A percentile compares a stretch with the other conserved stretches of the same genome.
These are phyloP conservation scores for Calliopum simillimum DNA, from an alignment of 2,888 invertebrate species.

Conservation along the genomic window DNA sequence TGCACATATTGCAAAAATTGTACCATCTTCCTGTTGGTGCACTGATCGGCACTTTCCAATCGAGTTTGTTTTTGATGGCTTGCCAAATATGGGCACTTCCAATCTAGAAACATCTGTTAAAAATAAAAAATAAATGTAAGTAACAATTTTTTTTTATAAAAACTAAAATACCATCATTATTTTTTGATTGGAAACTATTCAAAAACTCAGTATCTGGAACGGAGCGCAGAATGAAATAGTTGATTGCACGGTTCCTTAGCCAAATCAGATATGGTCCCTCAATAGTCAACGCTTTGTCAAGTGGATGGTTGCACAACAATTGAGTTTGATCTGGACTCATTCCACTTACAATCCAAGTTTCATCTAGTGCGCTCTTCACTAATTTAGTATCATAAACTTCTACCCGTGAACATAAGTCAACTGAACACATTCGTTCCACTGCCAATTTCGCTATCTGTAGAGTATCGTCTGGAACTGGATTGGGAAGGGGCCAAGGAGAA, in stretches of 20 bases:
- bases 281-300: conserved; percentile 77
- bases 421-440: conserved; percentile 83
- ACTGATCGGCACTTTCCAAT: conserved; percentile 73
- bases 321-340: conserved; percentile 82
- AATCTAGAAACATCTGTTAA: conserved; percentile 81
- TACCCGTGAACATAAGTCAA: conserved; percentile 80
- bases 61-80: conserved; percentile 64
- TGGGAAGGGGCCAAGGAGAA: conserved; percentile 87
- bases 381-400: conserved; percentile 76
- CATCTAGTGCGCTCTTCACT: conserved; percentile 81
- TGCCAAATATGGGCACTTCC: conserved; percentile 71
- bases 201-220: conserved; percentile 72
- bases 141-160: background rate
- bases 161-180: conserved; percentile 74
- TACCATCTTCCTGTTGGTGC: conserved; percentile 94
- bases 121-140: background rate
- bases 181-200: conserved; percentile 66
- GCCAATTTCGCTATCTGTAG: conserved; percentile 85
- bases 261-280: conserved; percentile 88
- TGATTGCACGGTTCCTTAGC: conserved; percentile 78
- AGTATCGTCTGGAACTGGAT: conserved; percentile 80
- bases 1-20: conserved; percentile 87
- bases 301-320: conserved; percentile 75
- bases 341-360: conserved; percentile 93
- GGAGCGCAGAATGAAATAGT: conserved; percentile 86